phyloP scores from a whole-genome alignment of 2,113 vertebrate species.

The Pterocles orientalis region DNA sequence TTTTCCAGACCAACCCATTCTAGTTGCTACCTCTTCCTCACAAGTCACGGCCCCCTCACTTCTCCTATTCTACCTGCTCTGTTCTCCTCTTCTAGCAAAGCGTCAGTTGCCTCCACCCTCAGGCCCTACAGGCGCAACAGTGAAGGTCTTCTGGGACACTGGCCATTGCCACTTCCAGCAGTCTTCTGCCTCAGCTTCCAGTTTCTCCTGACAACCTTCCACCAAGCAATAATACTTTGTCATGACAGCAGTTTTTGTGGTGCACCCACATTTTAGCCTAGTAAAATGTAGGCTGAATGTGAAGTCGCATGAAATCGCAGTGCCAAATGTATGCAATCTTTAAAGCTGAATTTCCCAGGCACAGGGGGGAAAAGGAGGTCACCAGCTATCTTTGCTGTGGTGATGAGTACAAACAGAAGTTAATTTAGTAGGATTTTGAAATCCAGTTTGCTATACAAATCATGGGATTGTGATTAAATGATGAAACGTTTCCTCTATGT shows the following conservation, averaged over 20 bases:
- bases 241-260: not conserved
- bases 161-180: not conserved
- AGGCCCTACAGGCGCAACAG: not conserved
- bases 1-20: not conserved
- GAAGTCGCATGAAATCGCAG: not conserved
- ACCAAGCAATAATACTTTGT: not conserved
- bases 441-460: not conserved
- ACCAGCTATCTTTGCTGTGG: accelerated
- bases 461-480: not conserved
- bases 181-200: not conserved
- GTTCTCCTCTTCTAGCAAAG: not conserved
- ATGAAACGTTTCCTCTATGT: not conserved
- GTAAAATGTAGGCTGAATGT: not conserved
- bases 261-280: not conserved
- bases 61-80: not conserved
- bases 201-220: not conserved
- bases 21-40: not conserved
- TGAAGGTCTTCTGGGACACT: not conserved
- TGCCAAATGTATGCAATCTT: not conserved
- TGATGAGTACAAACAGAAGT: not conserved
- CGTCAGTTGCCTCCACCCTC: not conserved
- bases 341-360: not conserved
- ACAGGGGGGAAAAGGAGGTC: not conserved
- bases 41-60: not conserved
- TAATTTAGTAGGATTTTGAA: not conserved